phyloP scores from a whole-genome alignment of 2,888 invertebrate species.

The Phortica magna region DNA sequence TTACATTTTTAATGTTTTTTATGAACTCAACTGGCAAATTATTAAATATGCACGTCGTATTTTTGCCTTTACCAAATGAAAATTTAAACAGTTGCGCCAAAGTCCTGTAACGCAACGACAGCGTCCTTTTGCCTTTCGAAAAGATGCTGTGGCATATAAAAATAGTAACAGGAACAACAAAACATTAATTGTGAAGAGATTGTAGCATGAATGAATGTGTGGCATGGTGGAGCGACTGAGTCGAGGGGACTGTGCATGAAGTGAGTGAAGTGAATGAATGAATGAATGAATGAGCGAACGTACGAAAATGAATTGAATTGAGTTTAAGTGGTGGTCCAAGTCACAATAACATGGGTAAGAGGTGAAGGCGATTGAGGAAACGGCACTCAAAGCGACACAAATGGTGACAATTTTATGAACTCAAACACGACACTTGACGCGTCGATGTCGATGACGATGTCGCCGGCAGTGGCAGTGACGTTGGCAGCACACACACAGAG shows the following conservation, averaged over 20 bases:
- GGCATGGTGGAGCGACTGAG: constrained; percentile 28
- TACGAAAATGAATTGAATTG: constrained; percentile 22
- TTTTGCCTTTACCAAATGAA: constrained; percentile 52
- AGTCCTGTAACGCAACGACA: background rate
- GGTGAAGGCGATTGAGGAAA: constrained; percentile 41
- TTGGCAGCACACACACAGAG: background rate
- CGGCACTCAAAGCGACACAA: constrained; percentile 40
- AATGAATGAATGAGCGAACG: background rate
- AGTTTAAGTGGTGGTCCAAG: constrained; percentile 16
- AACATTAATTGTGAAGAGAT: constrained; percentile 60
- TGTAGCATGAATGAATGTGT: constrained; percentile 45
- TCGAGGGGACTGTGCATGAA: too few species aligned
- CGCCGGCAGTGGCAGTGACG: background rate
- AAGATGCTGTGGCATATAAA: background rate
- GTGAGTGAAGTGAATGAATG: constrained; percentile 48
- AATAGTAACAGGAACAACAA: constrained; percentile 6
- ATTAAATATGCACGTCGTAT: constrained; percentile 65
- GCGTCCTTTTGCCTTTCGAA: background rate
- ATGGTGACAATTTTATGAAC: constrained; percentile 71
- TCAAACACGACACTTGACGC: constrained; percentile 69
- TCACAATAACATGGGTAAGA: background rate
- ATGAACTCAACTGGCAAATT: constrained; percentile 61
- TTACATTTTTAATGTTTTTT: constrained; percentile 42
- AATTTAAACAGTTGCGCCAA: constrained; percentile 25
- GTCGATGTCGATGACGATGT: constrained; percentile 48